Conservation (phyloP, 2,113 vertebrate species). For the Phylloscopus trochiloides region DNA sequence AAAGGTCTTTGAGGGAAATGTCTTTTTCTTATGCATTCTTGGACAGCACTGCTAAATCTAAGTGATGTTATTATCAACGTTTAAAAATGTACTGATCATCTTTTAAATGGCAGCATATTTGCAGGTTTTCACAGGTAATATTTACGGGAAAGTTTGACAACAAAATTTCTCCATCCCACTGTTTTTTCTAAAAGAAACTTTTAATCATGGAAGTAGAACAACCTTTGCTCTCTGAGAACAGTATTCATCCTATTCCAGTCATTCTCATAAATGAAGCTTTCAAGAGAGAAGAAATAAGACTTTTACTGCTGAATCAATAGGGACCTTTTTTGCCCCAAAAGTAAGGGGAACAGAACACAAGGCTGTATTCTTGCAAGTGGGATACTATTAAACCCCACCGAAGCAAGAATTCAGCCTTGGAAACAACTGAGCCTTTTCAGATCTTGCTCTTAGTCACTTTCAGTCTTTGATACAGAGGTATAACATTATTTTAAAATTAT, state of each 20-base stretch:
- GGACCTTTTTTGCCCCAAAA: not conserved
- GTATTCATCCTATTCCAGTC: not conserved
- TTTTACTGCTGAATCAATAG: not conserved
- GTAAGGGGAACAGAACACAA: constrained; percentile 14
- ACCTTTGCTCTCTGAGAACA: constrained; percentile 25
- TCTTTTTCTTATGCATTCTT: not conserved
- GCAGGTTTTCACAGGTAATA: not conserved
- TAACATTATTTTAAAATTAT: constrained; percentile 33
- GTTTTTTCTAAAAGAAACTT: not conserved
- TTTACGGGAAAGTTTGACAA: not conserved
- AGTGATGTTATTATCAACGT: accelerated
- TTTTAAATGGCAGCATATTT: not conserved
- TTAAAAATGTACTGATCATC: not conserved
- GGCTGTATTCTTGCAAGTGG: constrained; percentile 18
- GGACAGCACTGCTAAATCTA: not conserved
- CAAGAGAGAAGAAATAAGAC: constrained; percentile 19
- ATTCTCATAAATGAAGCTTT: not conserved
- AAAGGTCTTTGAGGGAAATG: not conserved
- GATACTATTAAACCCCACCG: not conserved
- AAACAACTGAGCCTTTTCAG: constrained; percentile 44
- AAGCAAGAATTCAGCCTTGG: constrained; percentile 25
- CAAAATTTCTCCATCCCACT: not conserved
- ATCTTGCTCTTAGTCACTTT: not conserved
- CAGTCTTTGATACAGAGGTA: constrained; percentile 4
- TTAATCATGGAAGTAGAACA: not conserved